Evolutionary conservation across 2,113 vertebrate species (phyloP).

Genomic region (Rhynchomys soricoides): DNA sequence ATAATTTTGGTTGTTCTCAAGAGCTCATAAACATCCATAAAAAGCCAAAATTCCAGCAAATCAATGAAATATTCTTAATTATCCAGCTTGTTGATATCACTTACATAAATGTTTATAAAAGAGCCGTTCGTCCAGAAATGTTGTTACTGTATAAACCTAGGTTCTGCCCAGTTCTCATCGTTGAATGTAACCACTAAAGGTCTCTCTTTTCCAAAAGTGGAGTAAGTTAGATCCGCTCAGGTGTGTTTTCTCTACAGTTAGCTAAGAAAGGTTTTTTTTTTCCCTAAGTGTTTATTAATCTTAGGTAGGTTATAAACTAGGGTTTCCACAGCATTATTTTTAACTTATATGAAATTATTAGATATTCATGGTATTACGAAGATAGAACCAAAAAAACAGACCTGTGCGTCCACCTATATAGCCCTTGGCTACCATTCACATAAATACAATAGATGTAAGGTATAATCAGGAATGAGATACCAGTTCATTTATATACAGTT

Average conservation of each 20-base stretch:
- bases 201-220: conserved; percentile 22
- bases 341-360: conserved; percentile 58
- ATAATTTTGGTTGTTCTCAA: conserved; percentile 37
- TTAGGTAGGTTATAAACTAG: conserved; percentile 15
- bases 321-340: conserved; percentile 40
- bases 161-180: conserved; percentile 14
- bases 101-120: conserved; percentile 52
- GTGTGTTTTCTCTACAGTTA: conserved; percentile 26
- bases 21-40: neutral
- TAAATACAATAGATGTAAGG: conserved; percentile 30
- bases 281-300: conserved; percentile 39
- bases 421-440: neutral
- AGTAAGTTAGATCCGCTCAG: conserved; percentile 54
- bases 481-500: neutral
- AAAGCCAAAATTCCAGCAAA: conserved; percentile 47
- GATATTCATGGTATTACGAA: conserved; percentile 4
- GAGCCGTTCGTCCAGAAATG: conserved; percentile 9
- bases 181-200: neutral
- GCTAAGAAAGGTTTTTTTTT: neutral
- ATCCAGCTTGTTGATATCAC: conserved; percentile 16
- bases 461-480: neutral
- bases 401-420: neutral
- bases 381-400: conserved; percentile 21
- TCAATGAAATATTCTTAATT: conserved; percentile 45
- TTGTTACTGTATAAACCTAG: neutral